phyloP scores from a whole-genome alignment of 1,140 invertebrate genomes.

The Ips typographus region DNA sequence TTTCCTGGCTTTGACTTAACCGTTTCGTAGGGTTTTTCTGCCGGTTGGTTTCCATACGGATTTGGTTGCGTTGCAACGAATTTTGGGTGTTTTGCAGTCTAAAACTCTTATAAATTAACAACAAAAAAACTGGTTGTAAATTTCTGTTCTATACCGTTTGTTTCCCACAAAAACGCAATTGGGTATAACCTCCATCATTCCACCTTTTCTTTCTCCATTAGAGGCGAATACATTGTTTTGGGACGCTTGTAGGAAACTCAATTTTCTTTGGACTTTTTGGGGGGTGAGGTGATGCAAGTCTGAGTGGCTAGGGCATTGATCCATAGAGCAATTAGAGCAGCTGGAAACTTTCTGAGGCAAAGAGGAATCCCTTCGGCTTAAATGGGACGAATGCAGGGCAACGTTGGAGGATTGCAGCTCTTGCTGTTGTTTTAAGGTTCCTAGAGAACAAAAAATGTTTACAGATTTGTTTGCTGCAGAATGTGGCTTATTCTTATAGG shows the following conservation, averaged over 20 bases:
- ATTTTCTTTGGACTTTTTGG: slow-evolving; percentile 41
- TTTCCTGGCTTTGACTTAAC: slow-evolving; percentile 39
- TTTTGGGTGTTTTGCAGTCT: slow-evolving; percentile 28
- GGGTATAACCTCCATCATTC: slow-evolving; percentile 6
- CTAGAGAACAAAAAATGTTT: not conserved
- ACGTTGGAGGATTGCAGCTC: slow-evolving; percentile 38
- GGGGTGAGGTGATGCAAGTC: slow-evolving; percentile 44
- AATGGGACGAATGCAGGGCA: slow-evolving; percentile 41
- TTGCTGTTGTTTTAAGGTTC: slow-evolving; percentile 23
- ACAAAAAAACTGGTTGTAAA: not conserved
- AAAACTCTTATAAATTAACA: not conserved
- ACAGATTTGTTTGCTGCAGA: not conserved
- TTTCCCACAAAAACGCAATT: slow-evolving; percentile 26
- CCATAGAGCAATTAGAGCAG: slow-evolving; percentile 41
- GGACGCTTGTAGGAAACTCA: slow-evolving; percentile 40
- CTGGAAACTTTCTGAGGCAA: slow-evolving; percentile 19
- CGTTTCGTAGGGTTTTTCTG: slow-evolving; percentile 21
- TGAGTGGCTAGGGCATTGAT: slow-evolving; percentile 44
- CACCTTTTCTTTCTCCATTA: slow-evolving; percentile 14
- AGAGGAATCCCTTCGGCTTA: slow-evolving; percentile 33
- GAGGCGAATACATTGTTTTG: slow-evolving; percentile 27
- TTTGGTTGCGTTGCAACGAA: slow-evolving; percentile 26
- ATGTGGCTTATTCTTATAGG: too few species aligned
- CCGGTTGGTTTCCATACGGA: slow-evolving; percentile 19
- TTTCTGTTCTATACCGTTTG: slow-evolving; percentile 3